These are phyloP conservation scores for Peromyscus californicus DNA, from an alignment of 2,113 vertebrate species.

Conservation along the genomic window DNA sequence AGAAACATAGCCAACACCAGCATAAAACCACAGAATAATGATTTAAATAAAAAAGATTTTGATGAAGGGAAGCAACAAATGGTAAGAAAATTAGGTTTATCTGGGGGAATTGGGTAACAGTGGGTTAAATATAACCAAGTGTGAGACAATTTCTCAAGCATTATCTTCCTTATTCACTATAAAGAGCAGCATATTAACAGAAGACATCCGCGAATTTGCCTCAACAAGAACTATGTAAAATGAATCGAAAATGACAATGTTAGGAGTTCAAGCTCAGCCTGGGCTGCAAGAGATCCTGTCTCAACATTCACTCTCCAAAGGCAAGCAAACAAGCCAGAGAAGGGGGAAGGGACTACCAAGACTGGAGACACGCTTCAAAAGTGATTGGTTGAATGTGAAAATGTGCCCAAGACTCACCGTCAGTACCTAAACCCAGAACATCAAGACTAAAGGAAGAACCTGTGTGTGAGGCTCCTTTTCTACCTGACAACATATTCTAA, in stretches of 20 bases:
- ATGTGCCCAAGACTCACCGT: background rate
- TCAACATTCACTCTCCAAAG: background rate
- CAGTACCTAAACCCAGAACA: background rate
- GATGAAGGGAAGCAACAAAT: background rate
- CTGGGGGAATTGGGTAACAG: background rate
- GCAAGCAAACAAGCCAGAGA: background rate
- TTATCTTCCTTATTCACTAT: background rate
- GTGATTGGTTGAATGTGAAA: constrained; percentile 12
- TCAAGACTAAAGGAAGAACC: constrained; percentile 41
- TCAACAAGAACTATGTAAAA: constrained; percentile 44
- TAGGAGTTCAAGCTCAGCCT: background rate
- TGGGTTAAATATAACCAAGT: background rate
- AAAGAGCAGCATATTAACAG: constrained; percentile 1
- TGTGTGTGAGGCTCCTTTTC: constrained; percentile 4
- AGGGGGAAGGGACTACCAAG: background rate
- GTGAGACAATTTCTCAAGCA: constrained; percentile 12
- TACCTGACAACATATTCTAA: constrained; percentile 39
- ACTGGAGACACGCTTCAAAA: constrained; percentile 27
- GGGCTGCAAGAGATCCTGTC: background rate
- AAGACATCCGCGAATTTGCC: background rate
- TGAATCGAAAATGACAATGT: background rate
- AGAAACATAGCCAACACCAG: background rate
- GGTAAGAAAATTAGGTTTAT: constrained; percentile 24
- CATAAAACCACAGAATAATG: background rate
- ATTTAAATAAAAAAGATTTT: constrained; percentile 58